These are phyloP conservation scores for Thecocarcelia acutangulata DNA, from an alignment of 2,888 invertebrate species.

Conservation along the genomic window DNA sequence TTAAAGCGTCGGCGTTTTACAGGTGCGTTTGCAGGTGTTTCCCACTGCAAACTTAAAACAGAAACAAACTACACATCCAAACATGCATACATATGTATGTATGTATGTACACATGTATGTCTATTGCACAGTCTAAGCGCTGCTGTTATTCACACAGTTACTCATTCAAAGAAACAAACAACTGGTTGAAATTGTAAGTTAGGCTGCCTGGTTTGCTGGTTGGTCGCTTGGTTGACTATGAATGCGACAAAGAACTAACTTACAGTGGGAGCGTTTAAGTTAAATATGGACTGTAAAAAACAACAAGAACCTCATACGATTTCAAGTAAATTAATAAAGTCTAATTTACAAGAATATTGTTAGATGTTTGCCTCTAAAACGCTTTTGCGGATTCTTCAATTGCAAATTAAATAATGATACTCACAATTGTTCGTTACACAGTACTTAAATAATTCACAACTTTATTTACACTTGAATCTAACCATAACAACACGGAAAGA, in stretches of 20 bases:
- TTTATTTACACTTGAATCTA: too few species aligned
- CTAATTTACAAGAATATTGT: too few species aligned
- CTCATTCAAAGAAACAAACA: slow-evolving; percentile 50
- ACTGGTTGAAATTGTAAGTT: slow-evolving; percentile 47
- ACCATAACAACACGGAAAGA: too few species aligned
- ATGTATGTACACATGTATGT: not conserved
- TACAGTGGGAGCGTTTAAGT: slow-evolving; percentile 15
- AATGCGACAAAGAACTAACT: slow-evolving; percentile 24
- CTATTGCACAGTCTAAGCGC: not conserved
- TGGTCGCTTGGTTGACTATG: slow-evolving; percentile 30
- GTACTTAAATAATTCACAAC: too few species aligned
- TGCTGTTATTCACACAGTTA: slow-evolving; percentile 44
- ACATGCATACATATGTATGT: not conserved
- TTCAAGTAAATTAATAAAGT: too few species aligned
- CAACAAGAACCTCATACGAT: too few species aligned
- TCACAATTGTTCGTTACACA: too few species aligned
- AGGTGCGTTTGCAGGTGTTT: slow-evolving; percentile 72
- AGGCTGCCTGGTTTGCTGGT: slow-evolving; percentile 28
- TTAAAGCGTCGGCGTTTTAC: slow-evolving; percentile 70
- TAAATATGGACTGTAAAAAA: not conserved
- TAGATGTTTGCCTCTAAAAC: too few species aligned
- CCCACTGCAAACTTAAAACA: slow-evolving; percentile 59
- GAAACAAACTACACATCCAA: slow-evolving; percentile 23
- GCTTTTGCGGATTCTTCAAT: too few species aligned
- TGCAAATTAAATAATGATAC: too few species aligned